Percentiles rank a stretch among this genome's conserved stretches.
Evolutionary conservation across 2,888 invertebrate species (phyloP).

Genomic region (Eledona agricola): DNA sequence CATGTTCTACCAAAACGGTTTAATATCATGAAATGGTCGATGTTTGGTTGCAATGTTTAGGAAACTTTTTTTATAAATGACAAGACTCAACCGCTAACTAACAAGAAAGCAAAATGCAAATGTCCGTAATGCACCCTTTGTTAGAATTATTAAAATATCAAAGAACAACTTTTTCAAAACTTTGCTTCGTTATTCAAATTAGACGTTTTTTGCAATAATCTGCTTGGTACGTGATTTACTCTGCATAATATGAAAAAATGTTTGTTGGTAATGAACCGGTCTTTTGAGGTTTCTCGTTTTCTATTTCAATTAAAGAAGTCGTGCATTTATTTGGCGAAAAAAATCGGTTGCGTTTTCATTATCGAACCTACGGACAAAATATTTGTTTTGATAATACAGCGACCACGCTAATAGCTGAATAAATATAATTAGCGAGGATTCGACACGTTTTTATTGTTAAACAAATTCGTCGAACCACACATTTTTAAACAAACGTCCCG

Average conservation of each 20-base stretch:
- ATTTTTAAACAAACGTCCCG: not conserved
- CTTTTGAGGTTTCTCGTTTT: no score
- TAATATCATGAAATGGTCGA: no score
- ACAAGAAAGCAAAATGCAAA: slow-evolving; percentile 31
- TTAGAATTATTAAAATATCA: slow-evolving; percentile 35
- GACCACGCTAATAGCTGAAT: no score
- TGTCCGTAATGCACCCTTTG: slow-evolving; percentile 38
- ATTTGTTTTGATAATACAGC: no score
- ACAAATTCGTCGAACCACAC: not conserved
- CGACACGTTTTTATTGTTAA: slow-evolving; percentile 9
- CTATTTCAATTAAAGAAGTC: no score
- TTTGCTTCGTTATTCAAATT: slow-evolving; percentile 16
- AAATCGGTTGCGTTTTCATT: not conserved
- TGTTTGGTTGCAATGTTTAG: no score
- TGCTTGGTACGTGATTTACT: slow-evolving; percentile 16
- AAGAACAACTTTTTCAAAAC: slow-evolving; percentile 22
- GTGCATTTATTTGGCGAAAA: no score
- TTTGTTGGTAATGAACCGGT: no score
- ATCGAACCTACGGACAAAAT: no score
- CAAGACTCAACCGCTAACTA: no score
- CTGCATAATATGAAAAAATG: slow-evolving; percentile 10
- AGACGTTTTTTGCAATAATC: slow-evolving; percentile 4
- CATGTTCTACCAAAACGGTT: slow-evolving; percentile 3
- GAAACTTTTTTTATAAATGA: no score
- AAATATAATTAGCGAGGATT: not conserved